phyloP scores from a whole-genome alignment of 2,113 vertebrate genomes.

The Otis tarda region DNA sequence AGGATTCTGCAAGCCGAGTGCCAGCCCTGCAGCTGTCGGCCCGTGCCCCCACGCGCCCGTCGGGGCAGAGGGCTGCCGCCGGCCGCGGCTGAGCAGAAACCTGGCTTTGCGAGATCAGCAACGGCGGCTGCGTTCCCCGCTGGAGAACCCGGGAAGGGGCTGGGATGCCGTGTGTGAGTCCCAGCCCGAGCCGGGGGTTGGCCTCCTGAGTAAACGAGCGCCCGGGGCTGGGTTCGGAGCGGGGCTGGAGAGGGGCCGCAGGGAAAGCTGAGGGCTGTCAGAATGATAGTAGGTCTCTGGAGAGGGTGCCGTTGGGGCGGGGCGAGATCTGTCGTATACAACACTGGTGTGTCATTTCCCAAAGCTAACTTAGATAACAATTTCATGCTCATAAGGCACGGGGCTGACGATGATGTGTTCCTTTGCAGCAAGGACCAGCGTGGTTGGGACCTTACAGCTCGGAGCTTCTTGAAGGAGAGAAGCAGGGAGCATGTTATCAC shows the following conservation, averaged over 20 bases:
- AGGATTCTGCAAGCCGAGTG: not conserved
- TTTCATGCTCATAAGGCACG: not conserved
- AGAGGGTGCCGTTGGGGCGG: not conserved
- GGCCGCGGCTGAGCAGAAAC: not conserved
- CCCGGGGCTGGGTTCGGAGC: not conserved
- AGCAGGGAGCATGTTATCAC: not conserved
- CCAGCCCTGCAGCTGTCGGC: not conserved
- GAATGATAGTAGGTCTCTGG: not conserved
- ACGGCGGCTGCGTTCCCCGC: not conserved
- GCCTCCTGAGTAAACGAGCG: not conserved
- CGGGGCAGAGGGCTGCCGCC: conserved; percentile 21
- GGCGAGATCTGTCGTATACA: not conserved
- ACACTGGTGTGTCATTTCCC: fast-evolving
- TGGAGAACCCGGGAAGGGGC: not conserved
- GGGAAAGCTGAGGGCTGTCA: not conserved
- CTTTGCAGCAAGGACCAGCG: not conserved
- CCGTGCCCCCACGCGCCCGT: not conserved
- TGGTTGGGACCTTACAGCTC: fast-evolving
- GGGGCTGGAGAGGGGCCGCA: not conserved
- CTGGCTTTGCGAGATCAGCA: not conserved
- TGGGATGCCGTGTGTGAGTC: not conserved
- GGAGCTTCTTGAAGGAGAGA: not conserved
- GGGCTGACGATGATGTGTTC: fast-evolving
- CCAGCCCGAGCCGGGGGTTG: not conserved
- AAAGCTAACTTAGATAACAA: not conserved